phyloP scores from a whole-genome alignment of 2,888 invertebrate genomes.

The Andrena minutula region DNA sequence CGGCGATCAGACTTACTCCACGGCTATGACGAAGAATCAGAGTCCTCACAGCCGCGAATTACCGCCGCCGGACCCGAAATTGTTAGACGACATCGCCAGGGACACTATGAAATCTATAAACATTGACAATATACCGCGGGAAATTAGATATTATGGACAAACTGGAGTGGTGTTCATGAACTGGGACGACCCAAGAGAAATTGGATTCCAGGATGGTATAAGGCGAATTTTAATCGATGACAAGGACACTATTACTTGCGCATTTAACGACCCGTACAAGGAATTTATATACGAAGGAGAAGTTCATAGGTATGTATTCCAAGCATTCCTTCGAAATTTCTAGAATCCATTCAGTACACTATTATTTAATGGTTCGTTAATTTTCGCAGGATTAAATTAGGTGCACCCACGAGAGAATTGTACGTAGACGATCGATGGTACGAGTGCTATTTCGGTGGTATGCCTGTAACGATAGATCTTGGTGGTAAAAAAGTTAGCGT shows the following conservation, averaged over 20 bases:
- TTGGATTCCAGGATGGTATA: constrained; percentile 93
- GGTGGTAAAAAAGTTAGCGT: constrained; percentile 92
- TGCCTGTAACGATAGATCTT: constrained; percentile 92
- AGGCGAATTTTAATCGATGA: constrained; percentile 92
- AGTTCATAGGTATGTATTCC: constrained; percentile 85
- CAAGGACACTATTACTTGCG: constrained; percentile 88
- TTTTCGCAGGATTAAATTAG: constrained; percentile 90
- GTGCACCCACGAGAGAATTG: constrained; percentile 96
- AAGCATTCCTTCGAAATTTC: neutral
- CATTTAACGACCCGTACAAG: constrained; percentile 90
- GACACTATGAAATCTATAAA: constrained; percentile 93
- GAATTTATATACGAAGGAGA: constrained; percentile 91
- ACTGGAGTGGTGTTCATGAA: constrained; percentile 94
- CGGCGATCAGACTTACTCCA: constrained; percentile 64
- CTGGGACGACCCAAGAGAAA: constrained; percentile 94
- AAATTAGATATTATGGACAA: constrained; percentile 94
- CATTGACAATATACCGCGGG: constrained; percentile 92
- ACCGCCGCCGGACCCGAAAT: constrained; percentile 84
- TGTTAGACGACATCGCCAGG: constrained; percentile 87
- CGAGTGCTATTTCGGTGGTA: constrained; percentile 97
- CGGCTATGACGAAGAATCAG: constrained; percentile 50
- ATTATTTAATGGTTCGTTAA: constrained; percentile 62
- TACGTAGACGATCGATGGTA: constrained; percentile 95
- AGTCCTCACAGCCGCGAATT: constrained; percentile 79
- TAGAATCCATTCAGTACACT: neutral